Base-by-base conservation (phyloP, 1,140 invertebrate genomes). In the Aphaenogaster floridana region DNA sequence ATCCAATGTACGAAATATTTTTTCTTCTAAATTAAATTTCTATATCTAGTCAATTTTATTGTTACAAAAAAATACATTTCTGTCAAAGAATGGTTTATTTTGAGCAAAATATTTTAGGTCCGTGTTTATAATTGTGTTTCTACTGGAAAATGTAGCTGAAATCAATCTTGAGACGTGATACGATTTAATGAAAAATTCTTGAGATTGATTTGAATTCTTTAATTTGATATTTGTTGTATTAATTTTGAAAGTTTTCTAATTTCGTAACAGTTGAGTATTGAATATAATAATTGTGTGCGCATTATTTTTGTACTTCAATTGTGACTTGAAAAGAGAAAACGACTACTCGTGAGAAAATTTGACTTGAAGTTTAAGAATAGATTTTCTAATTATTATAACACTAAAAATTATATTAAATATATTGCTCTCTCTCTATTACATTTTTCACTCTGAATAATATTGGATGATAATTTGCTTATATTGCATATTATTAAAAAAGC, bases 1-100 rank as follows among this genome's bases (percentile, higher is more conserved):
- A 28, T n/a, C 15, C 28, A n/a, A 48, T 34, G 39, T 13, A 45
- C n/a, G 9, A 63, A 39, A 59, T 76, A 42, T 42, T 76, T 59
- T 48, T n/a, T n/a, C 7, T 77, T 21, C 6, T n/a, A 15, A 66
- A 79, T 68, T 39, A 68, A 50, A 79, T 68, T 79, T 36, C 3
- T 59, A 28, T 11, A 57, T 1, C 5, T 42, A 11, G 17, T 8
- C 6, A 48, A 34, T 79, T 68, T 66, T 64, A 36, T 54, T 66
- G 6, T 52, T 21, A 8, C 3, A 2, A 61, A 42, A 78, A 78
- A 76, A 45, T 52, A 39, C 2, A 52, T 68, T 79, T 79, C 6
- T 13, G 42, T 45, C 8, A 34, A 34, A 13, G 28, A 54, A 64
- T 34, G 17, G 48, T 63, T n/a, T 45, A 9, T 78, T 63, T 54